Evolutionary conservation across 2,888 invertebrate species (phyloP).

Genomic region (Leptinotarsa peninsularis): DNA sequence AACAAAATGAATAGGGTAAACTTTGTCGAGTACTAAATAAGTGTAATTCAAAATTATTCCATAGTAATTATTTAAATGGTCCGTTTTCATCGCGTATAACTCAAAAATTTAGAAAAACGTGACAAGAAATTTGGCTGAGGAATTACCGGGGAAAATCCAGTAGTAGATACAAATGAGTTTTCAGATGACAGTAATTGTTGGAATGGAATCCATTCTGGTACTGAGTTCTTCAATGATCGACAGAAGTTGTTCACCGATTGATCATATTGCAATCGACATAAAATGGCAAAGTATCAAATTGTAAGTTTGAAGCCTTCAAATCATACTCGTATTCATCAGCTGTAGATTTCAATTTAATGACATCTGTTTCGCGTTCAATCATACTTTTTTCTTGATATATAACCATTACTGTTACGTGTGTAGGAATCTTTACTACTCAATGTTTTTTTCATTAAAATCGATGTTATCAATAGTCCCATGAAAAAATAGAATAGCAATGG

Average conservation of each 20-base stretch:
- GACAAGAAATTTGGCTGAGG: no score
- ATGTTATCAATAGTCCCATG: constrained; percentile 34
- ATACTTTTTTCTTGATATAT: neutral
- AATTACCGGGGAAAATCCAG: no score
- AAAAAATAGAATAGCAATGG: neutral
- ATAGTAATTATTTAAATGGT: constrained; percentile 22
- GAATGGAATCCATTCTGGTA: constrained; percentile 18
- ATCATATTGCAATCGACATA: neutral
- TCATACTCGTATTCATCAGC: neutral
- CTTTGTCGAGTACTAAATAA: constrained; percentile 11
- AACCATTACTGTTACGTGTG: constrained; percentile 35
- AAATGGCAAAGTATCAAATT: neutral
- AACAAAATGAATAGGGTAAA: neutral
- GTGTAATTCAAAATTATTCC: constrained; percentile 19
- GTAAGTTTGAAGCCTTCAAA: neutral
- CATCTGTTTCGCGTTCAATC: neutral
- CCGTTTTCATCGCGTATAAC: neutral
- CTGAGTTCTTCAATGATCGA: neutral
- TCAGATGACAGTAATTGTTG: constrained; percentile 30
- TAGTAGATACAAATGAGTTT: constrained; percentile 16
- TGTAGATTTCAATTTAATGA: neutral
- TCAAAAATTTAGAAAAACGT: no score
- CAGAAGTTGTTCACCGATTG: neutral
- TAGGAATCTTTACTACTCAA: constrained; percentile 25
- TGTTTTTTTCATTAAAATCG: constrained; percentile 30